Evolutionary conservation across 2,797 vertebrate genomes (phyloP).

Genomic region (Echeneis naucrates): DNA sequence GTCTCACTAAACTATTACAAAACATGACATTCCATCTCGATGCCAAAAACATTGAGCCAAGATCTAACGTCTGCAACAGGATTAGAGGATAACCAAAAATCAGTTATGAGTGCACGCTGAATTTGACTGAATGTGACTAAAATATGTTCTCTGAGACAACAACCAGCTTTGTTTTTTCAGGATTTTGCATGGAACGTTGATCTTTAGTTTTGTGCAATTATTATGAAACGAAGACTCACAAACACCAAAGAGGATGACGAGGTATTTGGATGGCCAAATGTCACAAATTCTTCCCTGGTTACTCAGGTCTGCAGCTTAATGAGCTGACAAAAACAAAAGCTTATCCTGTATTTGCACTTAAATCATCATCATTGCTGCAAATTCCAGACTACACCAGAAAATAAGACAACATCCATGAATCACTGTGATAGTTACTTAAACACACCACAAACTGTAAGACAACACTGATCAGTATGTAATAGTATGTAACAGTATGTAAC

Average conservation of each 20-base stretch:
- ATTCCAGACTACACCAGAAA: not conserved
- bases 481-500: too few relatives aligned
- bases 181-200: slow-evolving; percentile 19
- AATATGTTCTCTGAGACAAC: slow-evolving; percentile 15
- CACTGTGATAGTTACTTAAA: slow-evolving; percentile 25
- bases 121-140: slow-evolving; percentile 36
- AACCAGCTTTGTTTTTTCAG: slow-evolving; percentile 11
- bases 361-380: slow-evolving; percentile 1
- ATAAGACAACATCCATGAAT: not conserved
- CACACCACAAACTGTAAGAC: slow-evolving; percentile 33
- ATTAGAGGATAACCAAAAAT: slow-evolving; percentile 41
- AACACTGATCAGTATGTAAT: slow-evolving; percentile 33
- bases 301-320: slow-evolving; percentile 27
- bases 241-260: slow-evolving; percentile 9
- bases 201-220: not conserved
- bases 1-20: slow-evolving; percentile 38
- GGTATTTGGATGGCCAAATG: slow-evolving; percentile 25
- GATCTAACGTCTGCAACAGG: slow-evolving; percentile 18
- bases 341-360: slow-evolving; percentile 26
- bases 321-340: slow-evolving; percentile 38
- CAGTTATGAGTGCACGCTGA: slow-evolving; percentile 29
- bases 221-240: slow-evolving; percentile 14
- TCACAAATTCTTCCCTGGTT: slow-evolving; percentile 3
- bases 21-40: slow-evolving; percentile 29
- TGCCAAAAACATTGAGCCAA: slow-evolving; percentile 26